A percentile compares a stretch with the other conserved stretches of the same genome.
Evolutionary conservation across 2,113 vertebrate genomes (phyloP).

Genomic region (Dascyllus trimaculatus): DNA sequence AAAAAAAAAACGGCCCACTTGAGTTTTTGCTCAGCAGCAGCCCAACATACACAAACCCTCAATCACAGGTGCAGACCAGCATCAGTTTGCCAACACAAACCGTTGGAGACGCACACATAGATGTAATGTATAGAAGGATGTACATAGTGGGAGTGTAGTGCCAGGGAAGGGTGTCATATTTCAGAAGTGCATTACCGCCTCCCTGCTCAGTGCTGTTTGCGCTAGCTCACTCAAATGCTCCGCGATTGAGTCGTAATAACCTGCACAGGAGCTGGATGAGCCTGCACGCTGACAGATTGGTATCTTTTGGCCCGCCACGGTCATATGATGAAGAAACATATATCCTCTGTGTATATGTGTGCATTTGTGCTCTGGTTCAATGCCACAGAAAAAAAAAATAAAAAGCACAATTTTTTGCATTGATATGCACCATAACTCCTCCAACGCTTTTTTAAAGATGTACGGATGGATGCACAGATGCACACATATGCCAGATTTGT

Average conservation of each 20-base stretch:
- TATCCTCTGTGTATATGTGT: neutral
- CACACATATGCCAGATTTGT: neutral
- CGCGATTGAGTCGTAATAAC: slow-evolving; percentile 75
- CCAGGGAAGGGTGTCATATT: slow-evolving; percentile 74
- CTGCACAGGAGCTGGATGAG: slow-evolving; percentile 48
- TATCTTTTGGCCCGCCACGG: slow-evolving; percentile 21
- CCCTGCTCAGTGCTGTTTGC: slow-evolving; percentile 70
- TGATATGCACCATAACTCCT: slow-evolving; percentile 1
- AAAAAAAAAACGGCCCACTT: too few species aligned
- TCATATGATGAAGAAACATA: slow-evolving; percentile 26
- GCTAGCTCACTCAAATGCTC: slow-evolving; percentile 64
- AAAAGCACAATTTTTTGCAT: neutral
- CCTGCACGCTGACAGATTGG: slow-evolving; percentile 41
- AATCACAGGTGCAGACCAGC: neutral
- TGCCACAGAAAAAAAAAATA: slow-evolving; percentile 4
- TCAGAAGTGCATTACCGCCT: slow-evolving; percentile 74
- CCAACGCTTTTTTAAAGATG: slow-evolving; percentile 3
- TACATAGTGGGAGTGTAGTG: slow-evolving; percentile 35
- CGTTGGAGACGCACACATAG: slow-evolving; percentile 2
- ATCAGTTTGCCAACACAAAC: neutral
- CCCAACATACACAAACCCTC: neutral
- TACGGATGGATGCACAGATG: neutral
- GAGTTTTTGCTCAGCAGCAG: slow-evolving; percentile 8
- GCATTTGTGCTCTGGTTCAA: neutral
- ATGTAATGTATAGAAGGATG: slow-evolving; percentile 27